Evolutionary conservation across 2,888 invertebrate genomes (phyloP), one percentile per base, ranked within the genome.

Genomic region (Platypus cylindrus): DNA sequence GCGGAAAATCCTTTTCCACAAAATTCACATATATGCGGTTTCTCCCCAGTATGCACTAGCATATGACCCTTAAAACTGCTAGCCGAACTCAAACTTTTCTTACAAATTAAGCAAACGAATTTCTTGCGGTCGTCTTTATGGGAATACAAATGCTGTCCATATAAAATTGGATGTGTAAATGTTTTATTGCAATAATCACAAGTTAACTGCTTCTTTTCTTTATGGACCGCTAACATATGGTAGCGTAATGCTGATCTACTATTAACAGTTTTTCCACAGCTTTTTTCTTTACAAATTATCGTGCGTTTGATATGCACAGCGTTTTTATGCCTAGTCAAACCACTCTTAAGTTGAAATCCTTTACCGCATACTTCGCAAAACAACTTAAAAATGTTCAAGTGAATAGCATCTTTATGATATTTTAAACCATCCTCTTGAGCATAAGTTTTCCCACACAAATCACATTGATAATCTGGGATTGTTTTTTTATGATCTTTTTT

Each of bases 341-440:
- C 24, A 4, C 11, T 12, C 24, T 24, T 12, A n/a, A 11, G n/a
- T 7, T 3, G 4, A 24, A 24, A 24, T n/a, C 12, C 24, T 16
- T 32, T 24, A 17, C 12, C 5, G 26, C 41, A 41, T 11, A 30
- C 13, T 9, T 24, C 17, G 31, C 41, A 41, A 4, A 11, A 9
- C 17, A 24, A 18, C 9, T 22, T 40, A 14, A 31, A 17, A 58
- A 71, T 70, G 1, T 72, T 71, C 1, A 68, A 67, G 56, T 73
- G 73, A 32, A 68, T 68, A 29, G 71, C 63, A 20, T 34, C 32
- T 56, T 69, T 68, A 60, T 73, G 73, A 15, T 48, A 46, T 25
- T 67, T 68, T 44, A 73, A 56, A 54, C 69, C 68, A 53, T 68
- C 67, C 47, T 70, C 69, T 52, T 69, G 67, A 22, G 67, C 67